Conservation (phyloP, 2,113 vertebrate genomes). For the Ahaetulla prasina region DNA sequence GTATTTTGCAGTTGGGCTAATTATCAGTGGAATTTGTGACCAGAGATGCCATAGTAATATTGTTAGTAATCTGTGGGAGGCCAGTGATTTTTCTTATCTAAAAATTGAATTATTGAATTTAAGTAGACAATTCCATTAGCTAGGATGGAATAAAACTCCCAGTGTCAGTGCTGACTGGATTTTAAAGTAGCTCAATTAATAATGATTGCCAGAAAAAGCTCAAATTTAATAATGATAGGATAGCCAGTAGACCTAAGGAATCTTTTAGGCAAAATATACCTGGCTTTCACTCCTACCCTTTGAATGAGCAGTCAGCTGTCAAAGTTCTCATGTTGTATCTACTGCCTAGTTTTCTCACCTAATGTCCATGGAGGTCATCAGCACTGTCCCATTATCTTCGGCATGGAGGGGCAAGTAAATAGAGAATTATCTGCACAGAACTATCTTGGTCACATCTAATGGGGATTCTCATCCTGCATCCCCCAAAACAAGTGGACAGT, state of each 20-base stretch:
- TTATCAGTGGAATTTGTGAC: neutral
- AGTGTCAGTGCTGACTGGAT: neutral
- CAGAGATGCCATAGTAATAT: neutral
- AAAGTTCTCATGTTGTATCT: neutral
- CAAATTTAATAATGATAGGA: neutral
- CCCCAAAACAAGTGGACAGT: neutral
- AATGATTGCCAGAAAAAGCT: neutral
- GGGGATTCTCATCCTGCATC: neutral
- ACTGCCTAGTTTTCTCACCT: neutral
- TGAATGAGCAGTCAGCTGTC: neutral
- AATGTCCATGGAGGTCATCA: neutral
- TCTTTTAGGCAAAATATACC: neutral
- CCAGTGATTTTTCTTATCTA: neutral
- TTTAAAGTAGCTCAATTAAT: neutral
- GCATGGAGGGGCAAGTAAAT: neutral
- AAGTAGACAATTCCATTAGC: neutral
- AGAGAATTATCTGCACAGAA: neutral
- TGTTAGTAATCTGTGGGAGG: neutral
- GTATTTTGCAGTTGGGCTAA: neutral
- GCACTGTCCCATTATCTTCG: neutral
- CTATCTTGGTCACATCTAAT: neutral
- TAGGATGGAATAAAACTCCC: neutral
- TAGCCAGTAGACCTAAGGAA: neutral
- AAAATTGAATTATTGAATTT: neutral
- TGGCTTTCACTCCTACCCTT: neutral